phyloP scores from a whole-genome alignment of 1,140 invertebrate species.

The Ostrea denselamellosa region DNA sequence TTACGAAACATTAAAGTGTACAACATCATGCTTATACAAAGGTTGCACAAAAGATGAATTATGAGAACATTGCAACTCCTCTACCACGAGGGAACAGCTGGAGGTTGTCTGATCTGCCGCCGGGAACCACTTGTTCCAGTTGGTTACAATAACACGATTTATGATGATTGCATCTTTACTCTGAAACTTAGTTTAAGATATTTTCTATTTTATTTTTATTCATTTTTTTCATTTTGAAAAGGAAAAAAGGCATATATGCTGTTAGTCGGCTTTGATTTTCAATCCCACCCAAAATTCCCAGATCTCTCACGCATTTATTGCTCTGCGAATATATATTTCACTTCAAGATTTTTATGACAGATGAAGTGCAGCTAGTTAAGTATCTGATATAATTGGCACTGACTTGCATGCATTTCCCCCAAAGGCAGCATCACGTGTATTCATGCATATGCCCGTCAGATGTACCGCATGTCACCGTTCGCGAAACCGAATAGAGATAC shows the following conservation, averaged over 20 bases:
- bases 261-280: neutral
- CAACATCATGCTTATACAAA: conserved; percentile 19
- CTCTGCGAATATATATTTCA: neutral
- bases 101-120: conserved; percentile 7
- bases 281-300: neutral
- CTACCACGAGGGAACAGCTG: neutral
- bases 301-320: neutral
- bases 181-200: neutral
- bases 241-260: neutral
- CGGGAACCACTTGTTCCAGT: conserved; percentile 1
- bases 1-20: conserved; percentile 31
- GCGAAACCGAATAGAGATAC: neutral
- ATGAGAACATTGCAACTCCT: neutral
- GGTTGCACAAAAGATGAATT: conserved; percentile 15
- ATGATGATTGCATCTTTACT: conserved; percentile 18
- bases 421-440: conserved; percentile 2
- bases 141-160: neutral
- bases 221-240: neutral
- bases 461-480: neutral
- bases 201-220: neutral
- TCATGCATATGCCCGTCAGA: conserved; percentile 25
- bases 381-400: conserved; percentile 26
- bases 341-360: conserved; percentile 19
- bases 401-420: neutral
- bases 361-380: conserved; percentile 20